Percentiles rank a stretch among this genome's conserved stretches.
Conservation (phyloP, 2,113 vertebrate genomes). For the Microcebus tavaratra region DNA sequence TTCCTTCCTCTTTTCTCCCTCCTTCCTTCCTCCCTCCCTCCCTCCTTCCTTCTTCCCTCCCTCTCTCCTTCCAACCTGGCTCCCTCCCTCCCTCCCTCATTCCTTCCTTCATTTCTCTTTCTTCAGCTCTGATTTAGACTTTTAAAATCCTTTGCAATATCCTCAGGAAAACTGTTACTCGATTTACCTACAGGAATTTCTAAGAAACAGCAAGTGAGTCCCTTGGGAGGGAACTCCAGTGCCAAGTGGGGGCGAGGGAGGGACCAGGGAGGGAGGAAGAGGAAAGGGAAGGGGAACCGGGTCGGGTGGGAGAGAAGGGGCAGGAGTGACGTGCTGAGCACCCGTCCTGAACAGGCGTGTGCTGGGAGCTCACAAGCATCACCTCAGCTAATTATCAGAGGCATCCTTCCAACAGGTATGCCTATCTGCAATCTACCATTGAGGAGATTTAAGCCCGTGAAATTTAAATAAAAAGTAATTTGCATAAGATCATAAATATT, state of each 20-base stretch:
- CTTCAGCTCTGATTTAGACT: neutral
- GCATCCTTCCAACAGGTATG: neutral
- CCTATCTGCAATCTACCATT: neutral
- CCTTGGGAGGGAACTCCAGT: neutral
- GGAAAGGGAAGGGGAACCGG: no score
- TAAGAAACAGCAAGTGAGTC: neutral
- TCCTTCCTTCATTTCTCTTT: no score
- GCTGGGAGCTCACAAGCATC: accelerated
- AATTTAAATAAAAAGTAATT: neutral
- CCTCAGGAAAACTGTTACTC: neutral
- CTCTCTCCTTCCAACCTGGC: no score
- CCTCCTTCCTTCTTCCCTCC: no score
- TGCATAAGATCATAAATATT: neutral
- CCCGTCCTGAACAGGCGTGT: neutral
- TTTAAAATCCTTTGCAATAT: neutral
- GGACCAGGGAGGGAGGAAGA: neutral
- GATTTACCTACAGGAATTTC: neutral
- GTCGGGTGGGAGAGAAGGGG: no score
- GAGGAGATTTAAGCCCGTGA: neutral
- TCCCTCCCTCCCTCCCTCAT: no score
- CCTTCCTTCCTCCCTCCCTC: no score
- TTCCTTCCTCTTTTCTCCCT: neutral
- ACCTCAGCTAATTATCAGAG: no score
- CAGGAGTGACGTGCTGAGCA: accelerated
- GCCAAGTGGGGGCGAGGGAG: accelerated